phyloP scores from a whole-genome alignment of 2,888 invertebrate species.

The Melinaea marsaeus region DNA sequence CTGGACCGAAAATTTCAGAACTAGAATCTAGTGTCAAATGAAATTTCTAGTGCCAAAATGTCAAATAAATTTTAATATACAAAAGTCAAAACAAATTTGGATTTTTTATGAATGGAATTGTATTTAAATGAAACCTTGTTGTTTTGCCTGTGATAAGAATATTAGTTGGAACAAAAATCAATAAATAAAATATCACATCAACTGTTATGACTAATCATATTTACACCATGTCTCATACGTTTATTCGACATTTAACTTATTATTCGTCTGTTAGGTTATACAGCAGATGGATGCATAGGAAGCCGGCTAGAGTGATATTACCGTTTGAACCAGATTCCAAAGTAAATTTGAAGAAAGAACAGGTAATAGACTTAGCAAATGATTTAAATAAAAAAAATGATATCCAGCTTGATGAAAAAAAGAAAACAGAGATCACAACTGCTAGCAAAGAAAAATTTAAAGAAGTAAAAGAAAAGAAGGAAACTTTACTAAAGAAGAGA shows the following conservation, averaged over 20 bases:
- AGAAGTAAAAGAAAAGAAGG: constrained; percentile 51
- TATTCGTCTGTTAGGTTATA: constrained; percentile 49
- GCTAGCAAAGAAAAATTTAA: constrained; percentile 31
- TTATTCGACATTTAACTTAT: constrained; percentile 16
- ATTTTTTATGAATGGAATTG: no score
- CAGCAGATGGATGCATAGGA: constrained; percentile 73
- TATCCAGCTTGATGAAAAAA: constrained; percentile 16
- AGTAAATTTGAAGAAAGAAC: constrained; percentile 57
- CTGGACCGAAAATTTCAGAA: no score
- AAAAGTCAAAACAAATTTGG: no score
- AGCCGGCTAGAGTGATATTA: constrained; percentile 70
- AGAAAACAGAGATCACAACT: constrained; percentile 17
- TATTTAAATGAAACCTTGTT: neutral
- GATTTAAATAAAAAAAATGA: constrained; percentile 38
- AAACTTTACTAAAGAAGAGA: constrained; percentile 50
- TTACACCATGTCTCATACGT: constrained; percentile 9
- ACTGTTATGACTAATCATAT: constrained; percentile 16
- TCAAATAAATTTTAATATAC: no score
- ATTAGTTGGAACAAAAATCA: neutral
- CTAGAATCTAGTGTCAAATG: no score
- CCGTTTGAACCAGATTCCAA: constrained; percentile 60
- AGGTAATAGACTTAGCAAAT: constrained; percentile 56
- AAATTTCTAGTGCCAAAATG: no score
- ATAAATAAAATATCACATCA: neutral
- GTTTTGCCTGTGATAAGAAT: neutral